Evolutionary conservation across 2,888 invertebrate species (phyloP), one percentile per base, ranked within the genome.

Genomic region (Cremastobaeus sp.): DNA sequence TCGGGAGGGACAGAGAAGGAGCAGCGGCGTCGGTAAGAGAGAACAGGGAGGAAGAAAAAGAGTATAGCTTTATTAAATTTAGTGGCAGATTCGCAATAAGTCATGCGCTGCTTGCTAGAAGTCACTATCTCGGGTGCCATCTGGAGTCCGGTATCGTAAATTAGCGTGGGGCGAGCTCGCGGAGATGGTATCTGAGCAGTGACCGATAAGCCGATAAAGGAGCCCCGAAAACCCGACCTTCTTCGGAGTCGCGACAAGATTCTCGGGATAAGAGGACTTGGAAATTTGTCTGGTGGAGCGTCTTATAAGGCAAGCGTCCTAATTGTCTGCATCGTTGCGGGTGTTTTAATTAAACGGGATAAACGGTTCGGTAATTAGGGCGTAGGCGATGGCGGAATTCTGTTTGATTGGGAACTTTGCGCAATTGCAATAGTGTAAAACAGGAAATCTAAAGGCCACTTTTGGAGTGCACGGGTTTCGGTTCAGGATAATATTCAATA

Each of bases 1-100:
- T 14, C 37, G 52, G 12, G 17, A 9, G 28, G 1, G 25, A 25
- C 25, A 25, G 25, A 25, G 34, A 3, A 6, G 28, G 60, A 52
- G 50, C 32, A 37, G 35, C 45, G 54, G 34, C 34, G 45, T 52
- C 43, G 21, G n/a, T n/a, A 50, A 52, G 41, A 47, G 41, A n/a
- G 25, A 30, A 6, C 8, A 21, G 30, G 32, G 25, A 60, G 11
- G 9, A 39, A 21, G 18, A 30, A 37, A 48, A 39, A 39, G 39
- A 47, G 39, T 39, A 45, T 30, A 54, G 18, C 68, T 84, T 84
- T 80, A 83, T 84, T 83, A 81, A 84, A 84, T 83, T 84, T 80
- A 74, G 79, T 78, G 74, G 75, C 78, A 76, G 77, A 69, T 77
- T 77, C 48, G 79, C 76, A 69, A 79, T 83, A 82, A 83, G 59